Evolutionary conservation across 1,140 invertebrate species (phyloP).

Genomic region (Homalodisca vitripennis): DNA sequence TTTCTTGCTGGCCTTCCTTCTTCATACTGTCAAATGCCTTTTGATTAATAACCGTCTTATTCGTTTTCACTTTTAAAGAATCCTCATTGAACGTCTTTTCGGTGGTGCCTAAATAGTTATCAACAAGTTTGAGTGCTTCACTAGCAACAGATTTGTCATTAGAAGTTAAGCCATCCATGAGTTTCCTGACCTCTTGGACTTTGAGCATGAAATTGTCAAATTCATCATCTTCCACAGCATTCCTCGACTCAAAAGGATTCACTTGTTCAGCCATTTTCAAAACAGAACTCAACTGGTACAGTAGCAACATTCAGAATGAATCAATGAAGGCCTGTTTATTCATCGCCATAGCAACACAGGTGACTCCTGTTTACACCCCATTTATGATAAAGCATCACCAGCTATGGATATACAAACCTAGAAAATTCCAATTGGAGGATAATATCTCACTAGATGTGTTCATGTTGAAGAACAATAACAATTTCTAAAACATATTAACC

Average conservation of each 20-base stretch:
- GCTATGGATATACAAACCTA: too few relatives aligned
- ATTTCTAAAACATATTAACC: too few relatives aligned
- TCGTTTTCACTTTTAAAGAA: conserved; percentile 3
- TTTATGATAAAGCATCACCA: too few relatives aligned
- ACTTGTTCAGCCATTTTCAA: too few relatives aligned
- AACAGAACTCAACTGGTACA: too few relatives aligned
- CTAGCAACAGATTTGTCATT: neutral
- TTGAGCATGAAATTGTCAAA: conserved; percentile 18
- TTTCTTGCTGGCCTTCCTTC: neutral
- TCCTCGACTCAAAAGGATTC: neutral
- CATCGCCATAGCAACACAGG: too few relatives aligned
- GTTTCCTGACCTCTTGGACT: conserved; percentile 3
- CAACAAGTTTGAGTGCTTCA: neutral
- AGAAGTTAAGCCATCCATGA: neutral
- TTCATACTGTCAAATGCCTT: neutral
- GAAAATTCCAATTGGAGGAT: too few relatives aligned
- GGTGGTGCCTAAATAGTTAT: conserved; percentile 1
- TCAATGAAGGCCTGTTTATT: too few relatives aligned
- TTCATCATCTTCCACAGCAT: neutral
- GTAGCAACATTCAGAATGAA: too few relatives aligned
- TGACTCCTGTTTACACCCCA: too few relatives aligned
- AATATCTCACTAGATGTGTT: too few relatives aligned
- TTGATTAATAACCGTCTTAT: conserved; percentile 12
- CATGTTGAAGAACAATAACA: too few relatives aligned
- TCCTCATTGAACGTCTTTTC: neutral